These are phyloP conservation scores for Callocephalon fimbriatum DNA, from an alignment of 2,113 vertebrate species.

Conservation along the genomic window DNA sequence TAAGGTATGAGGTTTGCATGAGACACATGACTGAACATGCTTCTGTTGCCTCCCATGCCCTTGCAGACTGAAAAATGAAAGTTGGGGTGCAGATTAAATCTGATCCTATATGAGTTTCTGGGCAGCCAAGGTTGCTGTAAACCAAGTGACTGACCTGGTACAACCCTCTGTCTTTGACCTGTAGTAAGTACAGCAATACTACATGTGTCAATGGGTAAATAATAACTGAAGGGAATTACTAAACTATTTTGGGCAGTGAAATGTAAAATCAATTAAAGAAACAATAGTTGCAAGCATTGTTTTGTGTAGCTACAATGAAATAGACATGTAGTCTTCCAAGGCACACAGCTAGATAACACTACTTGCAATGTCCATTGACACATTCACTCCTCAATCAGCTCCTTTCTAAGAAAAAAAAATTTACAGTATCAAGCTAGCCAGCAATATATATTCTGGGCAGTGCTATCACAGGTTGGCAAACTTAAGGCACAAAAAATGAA, in stretches of 20 bases:
- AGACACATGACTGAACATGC: not conserved
- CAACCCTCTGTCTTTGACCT: not conserved
- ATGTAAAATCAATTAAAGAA: not conserved
- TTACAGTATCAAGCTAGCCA: not conserved
- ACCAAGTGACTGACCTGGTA: not conserved
- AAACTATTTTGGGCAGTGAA: not conserved
- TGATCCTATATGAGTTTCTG: not conserved
- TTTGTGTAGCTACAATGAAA: not conserved
- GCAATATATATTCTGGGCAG: not conserved
- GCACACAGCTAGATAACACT: not conserved
- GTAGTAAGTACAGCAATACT: not conserved
- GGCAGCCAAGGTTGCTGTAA: not conserved
- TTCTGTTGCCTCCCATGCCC: not conserved
- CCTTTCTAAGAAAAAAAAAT: not conserved
- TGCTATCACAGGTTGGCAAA: not conserved
- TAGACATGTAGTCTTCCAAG: not conserved
- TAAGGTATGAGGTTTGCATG: not conserved
- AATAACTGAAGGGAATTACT: not conserved
- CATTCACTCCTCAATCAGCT: not conserved
- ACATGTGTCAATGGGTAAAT: not conserved
- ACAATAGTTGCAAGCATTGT: not conserved
- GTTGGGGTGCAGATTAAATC: not conserved
- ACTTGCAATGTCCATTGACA: not conserved
- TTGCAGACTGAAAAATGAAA: not conserved
- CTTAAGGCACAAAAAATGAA: not conserved